Evolutionary conservation across 2,113 vertebrate species (phyloP).

Genomic region (Amphiprion percula): DNA sequence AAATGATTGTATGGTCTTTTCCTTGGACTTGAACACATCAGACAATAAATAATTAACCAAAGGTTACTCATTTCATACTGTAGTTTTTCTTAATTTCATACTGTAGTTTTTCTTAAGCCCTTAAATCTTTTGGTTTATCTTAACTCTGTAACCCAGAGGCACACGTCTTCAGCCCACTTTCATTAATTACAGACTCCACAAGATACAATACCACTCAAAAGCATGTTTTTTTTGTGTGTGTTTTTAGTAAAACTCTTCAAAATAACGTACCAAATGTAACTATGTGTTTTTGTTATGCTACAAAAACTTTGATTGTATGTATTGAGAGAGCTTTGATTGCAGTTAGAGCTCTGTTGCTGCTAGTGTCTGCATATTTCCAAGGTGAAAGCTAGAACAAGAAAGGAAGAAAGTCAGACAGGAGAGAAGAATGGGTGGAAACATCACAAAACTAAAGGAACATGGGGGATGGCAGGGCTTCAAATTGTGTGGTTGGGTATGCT

Average conservation of each 20-base stretch:
- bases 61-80: no score
- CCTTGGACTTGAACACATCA: no score
- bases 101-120: no score
- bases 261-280: conserved; percentile 7
- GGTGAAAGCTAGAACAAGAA: conserved; percentile 24
- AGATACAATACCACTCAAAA: neutral
- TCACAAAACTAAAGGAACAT: conserved; percentile 43
- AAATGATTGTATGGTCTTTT: no score
- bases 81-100: no score
- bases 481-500: conserved; percentile 39
- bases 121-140: no score
- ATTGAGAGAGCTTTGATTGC: conserved; percentile 26
- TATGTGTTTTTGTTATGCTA: neutral
- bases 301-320: conserved; percentile 8
- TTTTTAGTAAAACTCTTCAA: conserved; percentile 1
- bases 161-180: neutral
- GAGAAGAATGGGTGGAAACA: conserved; percentile 16
- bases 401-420: neutral
- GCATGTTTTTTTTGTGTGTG: neutral
- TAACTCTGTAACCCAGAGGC: neutral
- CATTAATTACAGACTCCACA: neutral
- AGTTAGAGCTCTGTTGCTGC: conserved; percentile 1
- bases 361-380: neutral
- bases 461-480: conserved; percentile 29
- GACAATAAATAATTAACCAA: no score